Percentiles rank a stretch among this genome's conserved stretches.
Evolutionary conservation across 2,797 vertebrate species (phyloP).

Genomic region (Typhlichthys eigenmanni): DNA sequence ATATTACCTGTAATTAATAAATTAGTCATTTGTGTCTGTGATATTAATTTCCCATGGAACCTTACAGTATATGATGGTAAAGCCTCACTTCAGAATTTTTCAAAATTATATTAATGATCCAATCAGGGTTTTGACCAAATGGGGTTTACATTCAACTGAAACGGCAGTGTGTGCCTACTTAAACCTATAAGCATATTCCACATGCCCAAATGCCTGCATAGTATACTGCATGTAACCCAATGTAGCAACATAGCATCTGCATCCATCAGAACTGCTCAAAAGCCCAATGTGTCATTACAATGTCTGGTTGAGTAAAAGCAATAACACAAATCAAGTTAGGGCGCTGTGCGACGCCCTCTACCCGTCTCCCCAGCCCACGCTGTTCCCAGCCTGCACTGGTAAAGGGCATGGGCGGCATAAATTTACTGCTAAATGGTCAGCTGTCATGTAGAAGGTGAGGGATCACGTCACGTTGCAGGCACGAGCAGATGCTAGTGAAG

Average conservation of each 20-base stretch:
- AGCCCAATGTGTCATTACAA: conserved; percentile 57
- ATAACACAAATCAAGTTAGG: conserved; percentile 71
- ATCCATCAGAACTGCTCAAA: conserved; percentile 50
- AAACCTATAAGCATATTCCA: background rate
- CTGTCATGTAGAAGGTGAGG: conserved; percentile 77
- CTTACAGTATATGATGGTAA: background rate
- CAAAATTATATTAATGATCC: background rate
- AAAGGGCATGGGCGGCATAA: conserved; percentile 77
- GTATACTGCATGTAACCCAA: conserved; percentile 18
- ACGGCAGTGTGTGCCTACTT: background rate
- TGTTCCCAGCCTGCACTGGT: conserved; percentile 56
- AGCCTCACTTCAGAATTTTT: background rate
- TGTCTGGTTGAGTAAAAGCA: conserved; percentile 66
- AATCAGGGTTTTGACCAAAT: background rate
- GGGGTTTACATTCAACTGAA: conserved; percentile 14
- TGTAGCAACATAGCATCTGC: conserved; percentile 29
- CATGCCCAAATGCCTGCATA: conserved; percentile 5
- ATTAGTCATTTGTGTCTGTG: background rate
- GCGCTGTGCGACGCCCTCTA: conserved; percentile 57
- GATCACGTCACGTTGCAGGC: conserved; percentile 69
- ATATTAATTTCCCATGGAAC: background rate
- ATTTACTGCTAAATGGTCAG: conserved; percentile 72
- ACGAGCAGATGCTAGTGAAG: conserved; percentile 75
- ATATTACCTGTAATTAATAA: too few species aligned
- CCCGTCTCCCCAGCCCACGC: conserved; percentile 23